Base-by-base conservation (phyloP, 64 coral and sea anemone genomes). In the Anthopleura sola region DNA sequence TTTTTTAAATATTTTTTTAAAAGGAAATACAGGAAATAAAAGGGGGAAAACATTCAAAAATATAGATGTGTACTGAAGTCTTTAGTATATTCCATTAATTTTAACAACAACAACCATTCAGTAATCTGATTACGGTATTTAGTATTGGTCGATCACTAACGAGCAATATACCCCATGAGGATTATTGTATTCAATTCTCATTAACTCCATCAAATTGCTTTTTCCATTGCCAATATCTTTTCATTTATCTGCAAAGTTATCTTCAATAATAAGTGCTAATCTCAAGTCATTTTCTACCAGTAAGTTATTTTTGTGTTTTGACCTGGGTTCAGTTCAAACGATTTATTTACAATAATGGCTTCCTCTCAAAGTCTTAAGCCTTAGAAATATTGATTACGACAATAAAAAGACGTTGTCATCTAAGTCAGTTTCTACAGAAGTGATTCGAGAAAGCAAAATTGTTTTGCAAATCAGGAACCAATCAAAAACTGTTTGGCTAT, bases 141-240 rank as follows among this genome's bases (percentile, higher is more conserved):
- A 71, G 66, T 71, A 71, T 71, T 34, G 13, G 28, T 32, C 14
- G 28, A 14, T 33, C 28, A 14, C 66, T 71, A 71, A 71, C 66
- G 66, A 29, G 13, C 66, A 71, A 71, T 34, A 71, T 34, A n/a
- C 58, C 58, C 58, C 24, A 62, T 14, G 20, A 8, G 24, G 58
- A 62, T 62, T 23, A 62, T 62, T 20, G 24, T 62, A 62, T n/a
- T 62, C 58, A 23, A 26, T 24, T 62, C 24, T 7, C 58, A 62
- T 24, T 62, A 32, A 71, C 66, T 3, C n/a, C 66, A 71, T 71
- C n/a, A 31, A 71, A 71, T 34, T 71, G 29, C 29, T 71, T 71
- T 71, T 71, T 71, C 66, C 31, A 34, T 71, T 71, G 66, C 66
- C 28, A 71, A 71, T 71, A 32, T 71, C n/a, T 36, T 34, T 71